A percentile compares a stretch with the other conserved stretches of the same genome.
These are phyloP conservation scores for Eleginops maclovinus DNA, from an alignment of 2,113 vertebrate species.

Conservation along the genomic window DNA sequence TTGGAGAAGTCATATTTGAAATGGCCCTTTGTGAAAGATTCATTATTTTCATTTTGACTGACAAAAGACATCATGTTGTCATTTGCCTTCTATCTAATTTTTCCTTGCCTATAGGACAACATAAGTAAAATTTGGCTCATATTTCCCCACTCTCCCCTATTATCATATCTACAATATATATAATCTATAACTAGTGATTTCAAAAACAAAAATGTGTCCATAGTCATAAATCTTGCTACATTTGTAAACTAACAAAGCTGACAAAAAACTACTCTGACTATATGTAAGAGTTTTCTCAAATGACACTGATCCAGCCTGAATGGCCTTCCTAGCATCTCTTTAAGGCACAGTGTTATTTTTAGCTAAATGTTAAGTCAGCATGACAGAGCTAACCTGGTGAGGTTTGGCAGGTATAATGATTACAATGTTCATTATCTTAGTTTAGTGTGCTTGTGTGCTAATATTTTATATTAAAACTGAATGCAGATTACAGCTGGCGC, in stretches of 20 bases:
- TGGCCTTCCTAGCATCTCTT: neutral
- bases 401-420: neutral
- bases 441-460: no score
- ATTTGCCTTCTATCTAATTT: no score
- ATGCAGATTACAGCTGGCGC: neutral
- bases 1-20: no score
- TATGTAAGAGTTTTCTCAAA: neutral
- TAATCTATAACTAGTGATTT: no score
- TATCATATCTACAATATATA: no score
- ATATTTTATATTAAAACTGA: neutral
- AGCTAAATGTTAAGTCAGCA: neutral
- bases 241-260: neutral
- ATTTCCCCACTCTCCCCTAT: no score
- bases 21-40: no score
- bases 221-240: no score
- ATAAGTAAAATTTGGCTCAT: no score
- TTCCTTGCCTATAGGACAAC: no score
- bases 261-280: neutral
- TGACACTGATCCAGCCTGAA: neutral
- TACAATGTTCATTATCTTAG: neutral
- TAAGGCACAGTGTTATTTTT: neutral
- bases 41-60: no score
- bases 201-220: neutral
- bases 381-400: neutral
- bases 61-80: no score